Evolutionary conservation across 2,797 vertebrate genomes (phyloP).

Genomic region (Pantherophis alleghaniensis): DNA sequence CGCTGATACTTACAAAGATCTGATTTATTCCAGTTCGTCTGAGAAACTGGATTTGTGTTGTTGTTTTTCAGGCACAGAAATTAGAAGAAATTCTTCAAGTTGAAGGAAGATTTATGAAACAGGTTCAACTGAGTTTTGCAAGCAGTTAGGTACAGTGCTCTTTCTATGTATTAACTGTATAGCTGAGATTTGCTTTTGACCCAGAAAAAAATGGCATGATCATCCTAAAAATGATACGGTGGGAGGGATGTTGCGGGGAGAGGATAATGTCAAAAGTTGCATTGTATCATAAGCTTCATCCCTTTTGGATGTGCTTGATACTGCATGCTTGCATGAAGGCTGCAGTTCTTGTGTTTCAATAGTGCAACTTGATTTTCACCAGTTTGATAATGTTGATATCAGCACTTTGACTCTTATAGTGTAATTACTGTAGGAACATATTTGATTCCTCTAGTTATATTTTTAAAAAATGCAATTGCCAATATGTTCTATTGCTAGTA

Average conservation of each 20-base stretch:
- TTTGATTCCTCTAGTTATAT: not conserved
- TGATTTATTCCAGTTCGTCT: slow-evolving; percentile 24
- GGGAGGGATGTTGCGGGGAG: not conserved
- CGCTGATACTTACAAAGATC: not conserved
- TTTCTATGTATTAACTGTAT: not conserved
- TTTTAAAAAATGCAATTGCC: not conserved
- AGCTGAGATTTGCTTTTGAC: not conserved
- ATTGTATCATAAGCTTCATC: not conserved
- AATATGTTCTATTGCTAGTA: not conserved
- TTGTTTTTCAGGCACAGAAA: slow-evolving; percentile 62
- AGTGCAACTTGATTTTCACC: not conserved
- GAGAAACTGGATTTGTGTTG: slow-evolving; percentile 37
- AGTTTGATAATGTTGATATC: not conserved
- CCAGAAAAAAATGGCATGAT: not conserved
- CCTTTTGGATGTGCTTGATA: not conserved
- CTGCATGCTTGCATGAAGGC: not conserved
- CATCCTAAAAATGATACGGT: not conserved
- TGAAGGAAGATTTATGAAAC: slow-evolving; percentile 36
- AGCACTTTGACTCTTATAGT: not conserved
- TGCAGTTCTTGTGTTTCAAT: not conserved
- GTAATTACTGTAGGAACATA: not conserved
- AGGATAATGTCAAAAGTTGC: not conserved
- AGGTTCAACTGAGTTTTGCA: slow-evolving; percentile 12
- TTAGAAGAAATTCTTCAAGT: slow-evolving; percentile 49
- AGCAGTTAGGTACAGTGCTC: slow-evolving; percentile 47